Evolutionary conservation across 1,140 invertebrate genomes (phyloP), one percentile per base, ranked within the genome.

Genomic region (Microvelia longipes): DNA sequence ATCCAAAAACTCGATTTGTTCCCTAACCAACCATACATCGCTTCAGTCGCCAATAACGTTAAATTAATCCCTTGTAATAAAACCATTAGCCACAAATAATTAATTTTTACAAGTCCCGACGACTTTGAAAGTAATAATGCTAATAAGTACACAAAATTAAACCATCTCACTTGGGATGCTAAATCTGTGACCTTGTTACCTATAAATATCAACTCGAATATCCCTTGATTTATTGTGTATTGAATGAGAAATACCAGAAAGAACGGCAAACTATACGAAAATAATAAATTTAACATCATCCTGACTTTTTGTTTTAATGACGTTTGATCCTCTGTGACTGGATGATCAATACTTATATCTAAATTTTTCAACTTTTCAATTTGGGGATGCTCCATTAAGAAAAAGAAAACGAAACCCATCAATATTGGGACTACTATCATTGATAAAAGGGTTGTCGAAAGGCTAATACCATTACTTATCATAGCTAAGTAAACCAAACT

Each of bases 211-310:
- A 93, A 76, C 75, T 93, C 91, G 76, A 88, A 87, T 81, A 94
- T 79, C 73, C 91, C 91, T 80, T 94, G 91, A 80, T 95, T 95
- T 72, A 95, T 94, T 73, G 93, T 91, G 79, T 95, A 95, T 76
- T 95, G 93, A 72, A 90, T 90, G 72, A 92, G 83, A 76, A 94
- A 95, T 1, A 94, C 92, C 27, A 90, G 74, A 0, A 83, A 83
- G 1, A 94, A 78, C 0, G 92, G 92, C 70, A 93, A 77, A 86
- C 94, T 92, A 74, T 87, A 94, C 71, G 85, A 86, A 2, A 91
- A 71, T n/a, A 93, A 13, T 25, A 70, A 76, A 0, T 81, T 78
- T 60, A 87, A 85, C n/a, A 90, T 77, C n/a, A 85, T 77, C 15
- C 72, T 74, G 1, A 88, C 26, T 79, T 88, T 88, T 68, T 84